Evolutionary conservation across 2,113 vertebrate genomes (phyloP).

Genomic region (Mirza zaza): DNA sequence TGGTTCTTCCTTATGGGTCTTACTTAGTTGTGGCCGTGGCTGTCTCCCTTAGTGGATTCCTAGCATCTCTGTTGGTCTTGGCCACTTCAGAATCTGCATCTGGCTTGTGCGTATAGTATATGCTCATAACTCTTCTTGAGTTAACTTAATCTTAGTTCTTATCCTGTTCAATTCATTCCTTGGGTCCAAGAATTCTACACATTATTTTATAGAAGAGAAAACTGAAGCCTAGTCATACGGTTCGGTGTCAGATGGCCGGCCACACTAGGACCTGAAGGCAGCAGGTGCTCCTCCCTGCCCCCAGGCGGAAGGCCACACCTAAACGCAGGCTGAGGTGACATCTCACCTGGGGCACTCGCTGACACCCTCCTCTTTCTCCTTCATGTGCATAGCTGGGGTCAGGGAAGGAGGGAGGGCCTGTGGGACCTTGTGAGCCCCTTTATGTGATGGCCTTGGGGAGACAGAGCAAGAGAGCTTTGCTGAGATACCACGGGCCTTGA

Average conservation of each 20-base stretch:
- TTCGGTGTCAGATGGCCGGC: too few species aligned
- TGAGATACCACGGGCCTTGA: background rate
- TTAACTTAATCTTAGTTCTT: background rate
- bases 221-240: too few species aligned
- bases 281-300: too few species aligned
- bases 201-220: background rate
- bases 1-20: background rate
- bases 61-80: background rate
- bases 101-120: accelerated
- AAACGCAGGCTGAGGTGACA: background rate
- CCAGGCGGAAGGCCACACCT: background rate
- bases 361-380: background rate
- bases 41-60: accelerated
- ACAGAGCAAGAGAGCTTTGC: background rate
- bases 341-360: background rate
- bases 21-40: background rate
- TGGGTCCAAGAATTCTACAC: too few species aligned
- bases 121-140: background rate
- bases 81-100: background rate
- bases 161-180: background rate
- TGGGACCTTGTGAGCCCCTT: background rate
- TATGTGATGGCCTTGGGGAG: background rate
- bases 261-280: accelerated
- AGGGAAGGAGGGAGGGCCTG: background rate
- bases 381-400: accelerated